Conservation (phyloP, 1,140 invertebrate species). For the Drosophila nikananu region DNA sequence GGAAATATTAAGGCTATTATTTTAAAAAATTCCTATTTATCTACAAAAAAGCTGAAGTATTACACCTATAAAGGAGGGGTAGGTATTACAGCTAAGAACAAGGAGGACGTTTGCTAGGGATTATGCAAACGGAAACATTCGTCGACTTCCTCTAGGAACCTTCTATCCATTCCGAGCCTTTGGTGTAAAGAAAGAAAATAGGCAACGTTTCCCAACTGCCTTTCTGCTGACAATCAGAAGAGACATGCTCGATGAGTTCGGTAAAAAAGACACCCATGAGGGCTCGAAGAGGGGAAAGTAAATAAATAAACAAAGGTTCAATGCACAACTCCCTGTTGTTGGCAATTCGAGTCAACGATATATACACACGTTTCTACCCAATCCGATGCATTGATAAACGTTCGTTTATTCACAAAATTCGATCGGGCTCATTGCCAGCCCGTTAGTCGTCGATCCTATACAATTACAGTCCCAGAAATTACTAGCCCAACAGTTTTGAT, state of each 20-base stretch:
- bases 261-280: not conserved
- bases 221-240: slow-evolving; percentile 2
- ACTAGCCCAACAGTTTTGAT: slow-evolving; percentile 14
- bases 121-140: slow-evolving; percentile 15
- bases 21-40: not conserved
- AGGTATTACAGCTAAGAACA: slow-evolving; percentile 4
- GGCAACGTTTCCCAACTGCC: not conserved
- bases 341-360: slow-evolving; percentile 20
- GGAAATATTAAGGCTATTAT: not conserved
- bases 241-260: slow-evolving; percentile 1
- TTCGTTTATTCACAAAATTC: slow-evolving; percentile 6
- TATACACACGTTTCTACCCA: not conserved
- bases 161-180: not conserved
- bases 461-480: slow-evolving; percentile 12
- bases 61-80: too few species aligned
- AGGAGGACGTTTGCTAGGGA: slow-evolving; percentile 12
- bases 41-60: not conserved
- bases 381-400: slow-evolving; percentile 18
- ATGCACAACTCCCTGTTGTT: slow-evolving; percentile 13
- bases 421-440: not conserved
- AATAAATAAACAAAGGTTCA: slow-evolving; percentile 22
- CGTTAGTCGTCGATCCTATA: not conserved
- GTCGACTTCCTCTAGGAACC: slow-evolving; percentile 24
- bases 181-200: not conserved
- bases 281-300: not conserved